A percentile compares a stretch with the other conserved stretches of the same genome.
Evolutionary conservation across 2,797 vertebrate species (phyloP).

Genomic region (Rhabdophis nuchalis): DNA sequence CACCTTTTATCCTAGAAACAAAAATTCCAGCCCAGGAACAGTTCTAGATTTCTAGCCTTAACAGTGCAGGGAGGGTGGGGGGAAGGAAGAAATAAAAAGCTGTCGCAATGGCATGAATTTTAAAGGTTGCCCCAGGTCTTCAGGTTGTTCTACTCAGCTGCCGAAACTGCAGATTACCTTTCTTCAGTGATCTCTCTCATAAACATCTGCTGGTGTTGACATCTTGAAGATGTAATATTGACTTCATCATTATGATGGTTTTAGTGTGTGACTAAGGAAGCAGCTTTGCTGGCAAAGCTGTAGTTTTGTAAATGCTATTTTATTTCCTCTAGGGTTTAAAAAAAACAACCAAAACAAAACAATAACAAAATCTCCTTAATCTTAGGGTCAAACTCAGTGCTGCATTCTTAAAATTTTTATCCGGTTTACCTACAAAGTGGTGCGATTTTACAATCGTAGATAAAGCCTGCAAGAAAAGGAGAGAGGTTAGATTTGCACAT

Average conservation of each 20-base stretch:
- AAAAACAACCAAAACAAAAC: background rate
- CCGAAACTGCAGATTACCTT: constrained; percentile 56
- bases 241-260: constrained; percentile 25
- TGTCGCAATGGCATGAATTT: constrained; percentile 1
- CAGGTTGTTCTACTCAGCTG: constrained; percentile 36
- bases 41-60: background rate
- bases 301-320: background rate
- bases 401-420: background rate
- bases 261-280: background rate
- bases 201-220: background rate
- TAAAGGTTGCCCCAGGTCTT: constrained; percentile 1
- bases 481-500: background rate
- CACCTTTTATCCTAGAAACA: background rate
- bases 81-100: background rate
- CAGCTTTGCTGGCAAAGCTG: constrained; percentile 35
- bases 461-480: background rate
- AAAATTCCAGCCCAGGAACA: background rate
- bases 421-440: background rate
- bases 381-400: background rate
- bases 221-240: constrained; percentile 31
- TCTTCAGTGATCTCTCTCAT: constrained; percentile 29
- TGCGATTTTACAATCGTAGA: background rate
- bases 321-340: background rate
- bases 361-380: background rate
- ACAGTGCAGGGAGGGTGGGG: background rate